Evolutionary conservation across 2,113 vertebrate genomes (phyloP).

Genomic region (Bagarius yarrelli): DNA sequence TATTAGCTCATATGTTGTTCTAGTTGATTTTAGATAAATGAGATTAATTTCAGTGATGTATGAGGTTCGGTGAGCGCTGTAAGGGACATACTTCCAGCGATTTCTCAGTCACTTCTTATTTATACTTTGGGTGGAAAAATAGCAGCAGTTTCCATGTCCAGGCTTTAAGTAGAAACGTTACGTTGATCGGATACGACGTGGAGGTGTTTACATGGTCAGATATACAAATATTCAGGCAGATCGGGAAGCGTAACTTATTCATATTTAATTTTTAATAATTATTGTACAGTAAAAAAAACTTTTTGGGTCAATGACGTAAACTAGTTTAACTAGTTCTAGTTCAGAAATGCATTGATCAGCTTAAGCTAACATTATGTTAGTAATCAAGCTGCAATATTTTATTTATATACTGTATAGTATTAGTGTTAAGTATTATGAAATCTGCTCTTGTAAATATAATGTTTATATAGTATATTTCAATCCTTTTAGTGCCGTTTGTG

Average conservation of each 20-base stretch:
- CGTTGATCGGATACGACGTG: neutral
- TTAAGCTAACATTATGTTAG: too few relatives aligned
- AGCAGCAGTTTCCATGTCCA: neutral
- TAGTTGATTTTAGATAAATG: slow-evolving; percentile 55
- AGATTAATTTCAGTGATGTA: slow-evolving; percentile 33
- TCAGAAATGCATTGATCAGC: too few relatives aligned
- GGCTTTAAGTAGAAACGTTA: neutral
- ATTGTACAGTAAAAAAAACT: too few relatives aligned
- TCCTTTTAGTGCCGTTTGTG: too few relatives aligned
- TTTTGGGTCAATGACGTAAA: too few relatives aligned
- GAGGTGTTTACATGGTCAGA: neutral
- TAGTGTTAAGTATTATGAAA: too few relatives aligned
- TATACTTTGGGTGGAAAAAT: neutral
- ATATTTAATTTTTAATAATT: too few relatives aligned
- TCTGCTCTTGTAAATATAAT: too few relatives aligned
- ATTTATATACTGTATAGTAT: too few relatives aligned
- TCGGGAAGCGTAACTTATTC: neutral
- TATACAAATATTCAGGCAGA: neutral
- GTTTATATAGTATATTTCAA: too few relatives aligned
- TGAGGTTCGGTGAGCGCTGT: slow-evolving; percentile 27
- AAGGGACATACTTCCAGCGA: slow-evolving; percentile 23
- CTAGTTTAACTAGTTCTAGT: too few relatives aligned
- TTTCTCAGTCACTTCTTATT: slow-evolving; percentile 29
- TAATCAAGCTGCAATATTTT: too few relatives aligned
- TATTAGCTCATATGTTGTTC: slow-evolving; percentile 50